phyloP scores from a whole-genome alignment of 2,888 invertebrate genomes.

The Harpagoxenus sublaevis region DNA sequence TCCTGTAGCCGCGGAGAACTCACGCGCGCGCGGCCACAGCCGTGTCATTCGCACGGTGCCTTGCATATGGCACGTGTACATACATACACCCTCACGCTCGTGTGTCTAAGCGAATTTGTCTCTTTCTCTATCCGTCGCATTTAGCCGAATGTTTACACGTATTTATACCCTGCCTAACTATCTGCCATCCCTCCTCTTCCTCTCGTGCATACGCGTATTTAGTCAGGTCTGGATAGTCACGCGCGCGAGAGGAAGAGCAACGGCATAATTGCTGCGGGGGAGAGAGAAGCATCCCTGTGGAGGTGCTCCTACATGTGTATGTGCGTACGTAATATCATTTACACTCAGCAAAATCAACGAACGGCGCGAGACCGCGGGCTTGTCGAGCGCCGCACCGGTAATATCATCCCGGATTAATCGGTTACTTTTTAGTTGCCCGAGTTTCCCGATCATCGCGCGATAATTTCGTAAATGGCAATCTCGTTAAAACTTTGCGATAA shows the following conservation, averaged over 20 bases:
- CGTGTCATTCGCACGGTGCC: slow-evolving; percentile 31
- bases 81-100: background rate
- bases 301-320: too few species aligned
- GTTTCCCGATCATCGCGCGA: slow-evolving; percentile 28
- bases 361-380: slow-evolving; percentile 30
- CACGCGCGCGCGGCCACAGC: background rate
- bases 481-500: slow-evolving; percentile 27
- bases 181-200: background rate
- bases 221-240: slow-evolving; percentile 15
- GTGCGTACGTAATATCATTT: slow-evolving; percentile 61
- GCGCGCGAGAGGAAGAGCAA: slow-evolving; percentile 3
- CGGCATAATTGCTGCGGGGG: background rate
- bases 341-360: slow-evolving; percentile 55
- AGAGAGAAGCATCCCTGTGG: background rate
- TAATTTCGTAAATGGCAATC: slow-evolving; percentile 16
- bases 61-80: slow-evolving; percentile 43
- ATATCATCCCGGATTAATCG: slow-evolving; percentile 46
- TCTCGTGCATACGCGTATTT: background rate
- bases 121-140: slow-evolving; percentile 59
- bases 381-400: background rate
- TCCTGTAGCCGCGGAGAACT: background rate
- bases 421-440: slow-evolving; percentile 6
- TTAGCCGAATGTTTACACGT: slow-evolving; percentile 70
- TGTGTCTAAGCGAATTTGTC: slow-evolving; percentile 34
- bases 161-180: slow-evolving; percentile 35